Conservation (phyloP, 1,140 invertebrate genomes). For the Drosophila parabipectinata region DNA sequence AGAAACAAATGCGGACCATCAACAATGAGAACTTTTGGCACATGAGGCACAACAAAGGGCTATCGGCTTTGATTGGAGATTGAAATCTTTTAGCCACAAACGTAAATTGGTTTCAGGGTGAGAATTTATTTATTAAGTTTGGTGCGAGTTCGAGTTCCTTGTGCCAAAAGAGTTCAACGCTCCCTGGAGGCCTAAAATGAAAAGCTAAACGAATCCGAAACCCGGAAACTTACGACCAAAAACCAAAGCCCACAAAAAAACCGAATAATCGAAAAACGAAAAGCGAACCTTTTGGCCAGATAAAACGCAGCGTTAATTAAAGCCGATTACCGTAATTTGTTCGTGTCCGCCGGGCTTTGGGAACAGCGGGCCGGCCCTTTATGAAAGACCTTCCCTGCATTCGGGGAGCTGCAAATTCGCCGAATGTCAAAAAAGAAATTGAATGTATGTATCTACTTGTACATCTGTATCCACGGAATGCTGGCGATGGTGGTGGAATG, state of each 20-base stretch:
- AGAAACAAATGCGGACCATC: conserved; percentile 21
- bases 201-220: conserved; percentile 25
- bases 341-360: conserved; percentile 58
- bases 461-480: conserved; percentile 9
- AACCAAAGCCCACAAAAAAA: conserved; percentile 1
- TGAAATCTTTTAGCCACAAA: conserved; percentile 41
- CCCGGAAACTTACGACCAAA: background rate
- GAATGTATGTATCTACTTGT: conserved; percentile 38
- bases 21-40: conserved; percentile 55
- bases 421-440: conserved; percentile 56
- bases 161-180: conserved; percentile 72
- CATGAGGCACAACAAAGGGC: conserved; percentile 41
- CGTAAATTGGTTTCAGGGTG: conserved; percentile 62
- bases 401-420: conserved; percentile 57
- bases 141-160: conserved; percentile 46
- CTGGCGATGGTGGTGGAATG: conserved; percentile 25
- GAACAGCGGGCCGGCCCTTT: conserved; percentile 50
- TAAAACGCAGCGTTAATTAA: conserved; percentile 77
- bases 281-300: conserved; percentile 47
- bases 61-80: conserved; percentile 66
- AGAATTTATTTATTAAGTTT: conserved; percentile 59
- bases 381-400: conserved; percentile 39
- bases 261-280: conserved; percentile 13
- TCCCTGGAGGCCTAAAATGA: conserved; percentile 35
- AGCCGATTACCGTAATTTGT: conserved; percentile 81